Evolutionary conservation across 2,113 vertebrate genomes (phyloP), one percentile per base, ranked within the genome.

Genomic region (Thalassoma bifasciatum): DNA sequence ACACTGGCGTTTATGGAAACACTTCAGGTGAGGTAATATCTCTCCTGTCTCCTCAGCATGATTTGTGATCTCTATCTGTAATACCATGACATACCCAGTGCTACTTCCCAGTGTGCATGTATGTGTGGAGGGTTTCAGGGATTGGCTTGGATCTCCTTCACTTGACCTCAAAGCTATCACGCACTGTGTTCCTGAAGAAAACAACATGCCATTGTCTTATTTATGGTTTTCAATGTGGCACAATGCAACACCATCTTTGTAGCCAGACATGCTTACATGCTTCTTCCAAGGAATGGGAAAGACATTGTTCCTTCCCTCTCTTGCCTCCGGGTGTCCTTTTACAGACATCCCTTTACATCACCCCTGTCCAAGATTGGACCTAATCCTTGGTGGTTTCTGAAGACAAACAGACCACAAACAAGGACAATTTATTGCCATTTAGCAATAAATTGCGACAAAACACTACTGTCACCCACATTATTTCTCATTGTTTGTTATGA

Each of bases 161-260:
- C 78, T 67, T 89, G 86, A 93, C 93, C 93, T 88, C 58, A 16
- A 38, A 66, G 72, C n/a, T 52, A 46, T 71, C 61, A 63, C 60
- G 68, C 65, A 61, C 36, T 71, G 72, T 61, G 54, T 57, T 73
- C 72, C 58, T 56, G 67, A 91, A 90, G 79, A 91, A 91, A 91
- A 88, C 86, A 84, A 89, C 89, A 88, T 91, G 81, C 85, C 88
- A 76, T 72, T 81, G 85, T 89, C 88, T 91, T 90, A 89, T 92
- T 91, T 85, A 92, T 81, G 84, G 86, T 60, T 66, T 22, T 72
- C 72, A 82, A 82, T 63, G 83, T 88, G 76, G 83, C 77, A 62
- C 72, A 63, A 46, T 30, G 30, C 30, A 42, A 72, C 63, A 60
- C 71, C 72, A 72, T 90, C 88, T 91, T 90, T 70, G 77, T 66